Base-by-base conservation (phyloP, 2,113 vertebrate genomes). In the Catharus bicknelli region DNA sequence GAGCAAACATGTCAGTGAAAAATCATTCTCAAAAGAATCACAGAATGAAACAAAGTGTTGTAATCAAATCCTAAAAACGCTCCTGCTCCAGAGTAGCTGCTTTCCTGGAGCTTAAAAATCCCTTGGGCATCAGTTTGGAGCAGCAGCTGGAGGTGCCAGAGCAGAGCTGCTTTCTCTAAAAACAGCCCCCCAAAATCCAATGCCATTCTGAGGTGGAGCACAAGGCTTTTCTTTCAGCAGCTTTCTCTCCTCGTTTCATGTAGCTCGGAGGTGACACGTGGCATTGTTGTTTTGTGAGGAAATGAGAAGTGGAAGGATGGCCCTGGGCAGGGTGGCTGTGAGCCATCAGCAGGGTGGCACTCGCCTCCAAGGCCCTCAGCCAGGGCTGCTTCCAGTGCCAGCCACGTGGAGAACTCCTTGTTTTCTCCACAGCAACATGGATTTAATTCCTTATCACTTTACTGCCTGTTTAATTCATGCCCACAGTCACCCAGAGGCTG, bases 251-350 rank as follows among this genome's bases (percentile, higher is more conserved):
- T 38, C 9, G 16, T 58, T 51, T 32, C 74, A 40, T 5, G 6
- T 20, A 25, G 38, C 36, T 57, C 4, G 16, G 50, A 27, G 55
- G 34, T 14, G 9, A 2, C 29, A 27, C 32, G 1, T 1, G 25
- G 36, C 23, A 4, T 9, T 42, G 55, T 5, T 32, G 2, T 25
- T 80, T 13, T 25, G 34, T 20, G 55, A 47, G 4, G 43, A 45
- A 38, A 26, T 15, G 1, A 0, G 1, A 2, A 22, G 8, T 14
- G 10, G 4, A 11, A 21, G 42, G 36, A 4, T 30, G 22, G 4
- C 5, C 19, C 42, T 21, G 29, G 2, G 6, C 22, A 1, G 13
- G 79, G 36, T 11, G 53, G 62, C 6, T 36, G 18, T n/a, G 55
- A 25, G 58, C 22, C 13, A n/a, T 3, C 66, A 27, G 47, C 13